Evolutionary conservation across 2,113 vertebrate genomes (phyloP), one percentile per base, ranked within the genome.

Genomic region (Pseudorhombus dupliciocellatus): DNA sequence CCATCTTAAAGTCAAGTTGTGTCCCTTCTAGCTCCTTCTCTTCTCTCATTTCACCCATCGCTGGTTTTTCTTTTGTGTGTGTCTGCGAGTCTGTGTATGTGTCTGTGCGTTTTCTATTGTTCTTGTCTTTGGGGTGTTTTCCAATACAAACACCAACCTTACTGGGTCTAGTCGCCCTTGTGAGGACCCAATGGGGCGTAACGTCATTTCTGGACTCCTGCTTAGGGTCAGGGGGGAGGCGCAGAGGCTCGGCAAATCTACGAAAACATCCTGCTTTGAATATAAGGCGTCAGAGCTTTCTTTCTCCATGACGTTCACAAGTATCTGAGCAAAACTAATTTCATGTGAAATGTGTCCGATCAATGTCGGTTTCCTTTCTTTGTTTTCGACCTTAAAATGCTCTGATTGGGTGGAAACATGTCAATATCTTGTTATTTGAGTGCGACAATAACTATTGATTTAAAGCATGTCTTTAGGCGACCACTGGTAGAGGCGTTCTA

Each of bases 31-130:
- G 57, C 77, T 85, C 73, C 84, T 75, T 81, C 83, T 86, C 77
- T 87, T 10, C 34, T 34, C 34, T 37, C 75, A 88, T 90, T 90
- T 90, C 83, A 90, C 79, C 76, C 86, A 81, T 85, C 84, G 72
- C 46, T 84, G 66, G 73, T 21, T 82, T 81, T 81, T 75, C 66
- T 74, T 78, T 2, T 69, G 12, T 60, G 44, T 44, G 55, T 69
- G 66, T 69, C 22, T 54, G 54, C 42, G 30, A 37, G 22, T 51
- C 37, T 68, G 22, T 50, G 69, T 28, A 65, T 60, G 46, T 48
- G 46, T n/a, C 5, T 48, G 16, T 48, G 60, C 18, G 1, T 3
- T 46, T 66, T 20, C 14, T 22, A n/a, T 30, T 57, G 55, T 31
- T 48, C 28, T 18, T 1, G 16, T 20, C 55, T n/a, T 10, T 7